phyloP scores from a whole-genome alignment of 2,888 invertebrate genomes.

The Oconnorella tubifera region DNA sequence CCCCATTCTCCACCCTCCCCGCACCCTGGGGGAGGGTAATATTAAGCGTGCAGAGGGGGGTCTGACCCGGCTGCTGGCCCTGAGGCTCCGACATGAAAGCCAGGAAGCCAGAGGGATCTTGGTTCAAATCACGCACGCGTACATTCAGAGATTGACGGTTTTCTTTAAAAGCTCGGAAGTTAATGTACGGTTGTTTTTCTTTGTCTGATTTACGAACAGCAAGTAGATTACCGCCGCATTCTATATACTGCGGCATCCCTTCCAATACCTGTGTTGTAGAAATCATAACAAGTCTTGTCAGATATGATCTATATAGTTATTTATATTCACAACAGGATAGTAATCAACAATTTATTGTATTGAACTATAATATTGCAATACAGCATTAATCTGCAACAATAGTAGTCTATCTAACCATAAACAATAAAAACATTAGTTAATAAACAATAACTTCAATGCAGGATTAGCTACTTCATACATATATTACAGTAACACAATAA shows the following conservation, averaged over 20 bases:
- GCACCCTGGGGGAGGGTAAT: constrained; percentile 79
- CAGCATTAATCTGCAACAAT: too few species aligned
- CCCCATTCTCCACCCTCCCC: constrained; percentile 7
- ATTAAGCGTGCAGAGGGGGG: constrained; percentile 76
- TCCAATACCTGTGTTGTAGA: constrained; percentile 70
- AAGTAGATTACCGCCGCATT: constrained; percentile 93
- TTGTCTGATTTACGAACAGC: constrained; percentile 72
- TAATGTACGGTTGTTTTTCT: constrained; percentile 89
- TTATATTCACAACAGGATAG: too few species aligned
- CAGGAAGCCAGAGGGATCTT: constrained; percentile 85
- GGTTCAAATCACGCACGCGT: constrained; percentile 74
- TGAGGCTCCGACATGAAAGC: constrained; percentile 91
- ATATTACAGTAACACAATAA: too few species aligned
- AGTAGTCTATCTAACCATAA: too few species aligned
- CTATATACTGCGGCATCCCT: constrained; percentile 88
- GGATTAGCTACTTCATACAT: too few species aligned
- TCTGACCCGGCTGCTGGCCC: constrained; percentile 75
- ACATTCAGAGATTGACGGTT: constrained; percentile 94
- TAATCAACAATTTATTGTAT: too few species aligned
- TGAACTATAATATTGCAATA: neutral
- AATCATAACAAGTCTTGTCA: too few species aligned
- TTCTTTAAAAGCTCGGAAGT: constrained; percentile 94
- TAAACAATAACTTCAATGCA: too few species aligned
- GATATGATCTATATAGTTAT: too few species aligned
- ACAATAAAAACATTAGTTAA: too few species aligned